Conservation (phyloP, 2,113 vertebrate genomes). For the Tychaedon coryphoeus region DNA sequence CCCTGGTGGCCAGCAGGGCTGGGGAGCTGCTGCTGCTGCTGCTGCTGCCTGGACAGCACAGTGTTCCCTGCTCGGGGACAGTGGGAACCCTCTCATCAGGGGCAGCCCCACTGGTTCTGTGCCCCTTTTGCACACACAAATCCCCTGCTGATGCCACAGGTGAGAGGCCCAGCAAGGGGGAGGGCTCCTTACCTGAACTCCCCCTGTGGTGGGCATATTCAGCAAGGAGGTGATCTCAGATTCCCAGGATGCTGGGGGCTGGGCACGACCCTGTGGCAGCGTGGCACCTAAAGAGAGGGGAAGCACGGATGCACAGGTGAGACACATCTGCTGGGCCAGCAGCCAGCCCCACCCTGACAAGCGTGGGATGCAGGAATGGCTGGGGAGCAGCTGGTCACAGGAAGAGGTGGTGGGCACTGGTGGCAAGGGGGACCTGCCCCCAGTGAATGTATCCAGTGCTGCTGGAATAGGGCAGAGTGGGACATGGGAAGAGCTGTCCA, state of each 20-base stretch:
- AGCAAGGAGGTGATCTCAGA: neutral
- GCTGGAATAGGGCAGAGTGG: too few relatives aligned
- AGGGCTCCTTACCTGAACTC: neutral
- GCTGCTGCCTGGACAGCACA: neutral
- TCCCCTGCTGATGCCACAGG: neutral
- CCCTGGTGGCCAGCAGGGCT: neutral
- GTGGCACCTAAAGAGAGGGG: neutral
- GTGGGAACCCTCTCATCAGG: neutral
- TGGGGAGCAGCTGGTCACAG: too few relatives aligned
- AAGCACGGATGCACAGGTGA: neutral
- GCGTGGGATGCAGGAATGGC: too few relatives aligned
- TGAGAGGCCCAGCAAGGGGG: neutral
- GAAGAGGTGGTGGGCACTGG: too few relatives aligned
- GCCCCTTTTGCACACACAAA: neutral
- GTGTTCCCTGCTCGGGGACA: neutral
- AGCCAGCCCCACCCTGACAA: too few relatives aligned
- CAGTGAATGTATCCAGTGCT: too few relatives aligned
- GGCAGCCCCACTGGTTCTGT: neutral
- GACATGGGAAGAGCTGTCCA: too few relatives aligned
- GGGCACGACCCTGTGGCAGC: neutral
- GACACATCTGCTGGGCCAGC: too few relatives aligned
- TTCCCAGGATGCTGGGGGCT: neutral
- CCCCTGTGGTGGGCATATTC: neutral
- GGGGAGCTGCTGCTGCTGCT: too few relatives aligned
- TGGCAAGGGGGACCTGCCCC: too few relatives aligned